Base-by-base conservation (phyloP, 2,797 vertebrate genomes). In the Falco cherrug region DNA sequence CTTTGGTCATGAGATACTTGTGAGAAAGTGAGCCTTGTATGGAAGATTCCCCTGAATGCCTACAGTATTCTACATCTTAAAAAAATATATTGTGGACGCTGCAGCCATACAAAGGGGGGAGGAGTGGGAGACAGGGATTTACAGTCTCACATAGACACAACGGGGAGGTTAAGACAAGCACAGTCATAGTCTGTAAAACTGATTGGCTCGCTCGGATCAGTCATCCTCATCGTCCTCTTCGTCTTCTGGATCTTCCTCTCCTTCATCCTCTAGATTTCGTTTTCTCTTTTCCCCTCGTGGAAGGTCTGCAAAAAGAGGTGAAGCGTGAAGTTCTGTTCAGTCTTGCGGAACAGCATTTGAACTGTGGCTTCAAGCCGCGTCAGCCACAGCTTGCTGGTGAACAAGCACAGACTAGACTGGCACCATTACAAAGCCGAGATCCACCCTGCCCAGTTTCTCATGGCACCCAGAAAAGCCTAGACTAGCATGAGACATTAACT, bases 181-280 rank as follows among this genome's bases (percentile, higher is more conserved):
- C 95, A 97, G 96, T 97, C 93, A 97, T 59, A 98, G 97, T 98
- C 97, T 97, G 93, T 96, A 96, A 95, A 97, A 97, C 92, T 96
- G 97, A 97, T 96, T 79, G 94, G 94, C 96, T 92, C 90, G 94
- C 78, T 89, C 50, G 48, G 61, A 94, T 98, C 97, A 93, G 57
- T 96, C 97, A 74, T 98, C 96, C 37, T 95, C 94, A 15, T 97
- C 96, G 3, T 97, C 96, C 28, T 98, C 94, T 63, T 97, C 97
- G 0, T 97, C 97, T n/a, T 97, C 95, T 28, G 96, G 91, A 16
- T 96, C 95, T 41, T 97, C 96, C 13, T 96, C 95, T 45, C 97
- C 97, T 39, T 97, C 97, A 61, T 97, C 97, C 74, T 97, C 93
- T 41, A 94, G 35, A 63, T 96, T 97, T 94, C 94, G 88, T 97